Conservation (phyloP, 2,113 vertebrate species). For the Gobius niger region DNA sequence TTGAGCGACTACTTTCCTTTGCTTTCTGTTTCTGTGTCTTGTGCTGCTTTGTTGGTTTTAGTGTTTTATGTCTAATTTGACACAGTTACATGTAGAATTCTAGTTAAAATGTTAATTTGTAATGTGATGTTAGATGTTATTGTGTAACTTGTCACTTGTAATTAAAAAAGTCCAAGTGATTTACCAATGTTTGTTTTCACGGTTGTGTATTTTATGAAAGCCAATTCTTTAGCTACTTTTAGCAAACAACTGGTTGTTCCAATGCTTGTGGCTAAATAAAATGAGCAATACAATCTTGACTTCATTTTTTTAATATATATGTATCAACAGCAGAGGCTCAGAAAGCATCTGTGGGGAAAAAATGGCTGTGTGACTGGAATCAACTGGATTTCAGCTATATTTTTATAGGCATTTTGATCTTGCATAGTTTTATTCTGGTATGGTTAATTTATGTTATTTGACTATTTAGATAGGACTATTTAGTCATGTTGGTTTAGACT, state of each 20-base stretch:
- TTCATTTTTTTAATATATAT: slow-evolving; percentile 1
- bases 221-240: slow-evolving; percentile 59
- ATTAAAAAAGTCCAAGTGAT: slow-evolving; percentile 52
- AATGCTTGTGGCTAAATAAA: slow-evolving; percentile 66
- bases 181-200: slow-evolving; percentile 56
- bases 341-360: no score
- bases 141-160: slow-evolving; percentile 56
- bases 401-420: no score
- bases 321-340: no score
- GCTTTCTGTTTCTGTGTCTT: slow-evolving; percentile 48
- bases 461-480: no score
- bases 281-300: slow-evolving; percentile 62
- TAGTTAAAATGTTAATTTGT: slow-evolving; percentile 43
- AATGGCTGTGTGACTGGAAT: no score
- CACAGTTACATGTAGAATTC: slow-evolving; percentile 31
- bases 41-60: slow-evolving; percentile 37
- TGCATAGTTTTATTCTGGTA: no score
- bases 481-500: neutral
- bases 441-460: no score
- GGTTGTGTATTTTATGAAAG: slow-evolving; percentile 55
- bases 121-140: slow-evolving; percentile 52
- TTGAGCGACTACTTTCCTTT: slow-evolving; percentile 39
- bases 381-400: no score
- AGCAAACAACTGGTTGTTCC: slow-evolving; percentile 65
- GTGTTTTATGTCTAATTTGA: slow-evolving; percentile 50